Evolutionary conservation across 2,888 invertebrate species (phyloP).

Genomic region (Ligdia adustata): DNA sequence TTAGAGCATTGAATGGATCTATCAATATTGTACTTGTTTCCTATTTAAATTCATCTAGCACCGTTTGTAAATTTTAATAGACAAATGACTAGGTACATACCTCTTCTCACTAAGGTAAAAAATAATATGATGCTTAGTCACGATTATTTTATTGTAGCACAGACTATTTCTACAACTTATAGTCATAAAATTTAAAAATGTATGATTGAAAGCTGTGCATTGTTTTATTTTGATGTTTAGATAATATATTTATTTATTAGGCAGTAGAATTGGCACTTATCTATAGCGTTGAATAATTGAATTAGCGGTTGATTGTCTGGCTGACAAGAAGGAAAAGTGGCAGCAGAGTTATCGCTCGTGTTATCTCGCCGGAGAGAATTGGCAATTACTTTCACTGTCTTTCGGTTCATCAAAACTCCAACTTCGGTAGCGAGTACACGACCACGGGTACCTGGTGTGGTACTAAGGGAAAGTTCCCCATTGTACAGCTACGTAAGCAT

Average conservation of each 20-base stretch:
- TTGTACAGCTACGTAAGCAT: slow-evolving; percentile 7
- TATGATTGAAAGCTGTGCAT: slow-evolving; percentile 36
- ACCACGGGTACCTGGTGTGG: slow-evolving; percentile 15
- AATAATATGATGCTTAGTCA: slow-evolving; percentile 32
- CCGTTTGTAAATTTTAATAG: too few relatives aligned
- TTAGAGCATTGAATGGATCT: slow-evolving; percentile 19
- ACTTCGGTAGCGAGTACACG: slow-evolving; percentile 21
- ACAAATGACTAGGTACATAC: too few relatives aligned
- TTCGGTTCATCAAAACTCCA: slow-evolving; percentile 52
- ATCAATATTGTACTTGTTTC: slow-evolving; percentile 18
- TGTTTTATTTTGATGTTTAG: slow-evolving; percentile 34
- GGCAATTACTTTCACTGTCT: slow-evolving; percentile 65
- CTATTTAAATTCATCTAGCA: too few relatives aligned
- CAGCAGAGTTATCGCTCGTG: slow-evolving; percentile 57
- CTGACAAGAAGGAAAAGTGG: slow-evolving; percentile 62
- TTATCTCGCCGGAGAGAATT: slow-evolving; percentile 61
- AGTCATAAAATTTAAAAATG: slow-evolving; percentile 30
- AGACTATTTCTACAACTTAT: too few relatives aligned
- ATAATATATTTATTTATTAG: slow-evolving; percentile 47
- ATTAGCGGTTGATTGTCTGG: slow-evolving; percentile 61
- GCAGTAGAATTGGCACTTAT: slow-evolving; percentile 51
- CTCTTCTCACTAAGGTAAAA: too few relatives aligned
- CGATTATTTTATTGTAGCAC: too few relatives aligned
- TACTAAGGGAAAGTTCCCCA: slow-evolving; percentile 42
- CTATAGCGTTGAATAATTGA: slow-evolving; percentile 57